Evolutionary conservation across 2,797 vertebrate species (phyloP), one percentile per base, ranked within the genome.

Genomic region (Chelmon rostratus): DNA sequence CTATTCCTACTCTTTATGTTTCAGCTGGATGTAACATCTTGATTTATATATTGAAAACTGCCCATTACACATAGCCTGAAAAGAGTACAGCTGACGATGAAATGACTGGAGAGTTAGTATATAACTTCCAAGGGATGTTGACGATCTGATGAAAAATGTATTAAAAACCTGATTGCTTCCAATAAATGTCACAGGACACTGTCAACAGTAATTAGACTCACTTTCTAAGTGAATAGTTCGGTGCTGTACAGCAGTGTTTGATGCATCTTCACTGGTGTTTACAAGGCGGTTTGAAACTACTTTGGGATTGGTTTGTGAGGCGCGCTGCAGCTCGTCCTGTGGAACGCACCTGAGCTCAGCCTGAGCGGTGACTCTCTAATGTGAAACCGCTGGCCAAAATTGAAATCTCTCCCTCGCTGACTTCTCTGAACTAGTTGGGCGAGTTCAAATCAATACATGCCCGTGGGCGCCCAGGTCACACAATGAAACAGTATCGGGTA

Each of bases 361-460:
- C 47, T 46, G 52, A 61, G 44, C 3, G 54, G 68, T 31, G 21
- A 61, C 37, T 69, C 78, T 75, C 42, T 81, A 76, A 83, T 40
- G 50, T 65, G 64, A 81, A 79, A 74, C 73, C 18, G 52, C 38
- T 74, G 56, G 76, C 78, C 70, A 52, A 44, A 78, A 77, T 56
- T 89, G 80, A 88, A 77, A 54, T 75, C 69, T 71, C 73, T 85
- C 76, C 75, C 74, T 87, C 64, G 57, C 67, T 2, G 65, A 79
- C 73, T 75, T 57, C 56, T 76, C 73, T 68, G 70, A 85, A 85
- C 81, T 78, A 86, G 85, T 72, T 69, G 68, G 77, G 69, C 49
- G 79, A 85, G 86, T 84, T 88, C 49, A 88, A 86, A 94, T 93
- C 91, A 85, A 93, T 91, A 84, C 19, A 0, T 42, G 85, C 85